A percentile compares a stretch with the other conserved stretches of the same genome.
Evolutionary conservation across 2,888 invertebrate species (phyloP).

Genomic region (Biston stratarius): DNA sequence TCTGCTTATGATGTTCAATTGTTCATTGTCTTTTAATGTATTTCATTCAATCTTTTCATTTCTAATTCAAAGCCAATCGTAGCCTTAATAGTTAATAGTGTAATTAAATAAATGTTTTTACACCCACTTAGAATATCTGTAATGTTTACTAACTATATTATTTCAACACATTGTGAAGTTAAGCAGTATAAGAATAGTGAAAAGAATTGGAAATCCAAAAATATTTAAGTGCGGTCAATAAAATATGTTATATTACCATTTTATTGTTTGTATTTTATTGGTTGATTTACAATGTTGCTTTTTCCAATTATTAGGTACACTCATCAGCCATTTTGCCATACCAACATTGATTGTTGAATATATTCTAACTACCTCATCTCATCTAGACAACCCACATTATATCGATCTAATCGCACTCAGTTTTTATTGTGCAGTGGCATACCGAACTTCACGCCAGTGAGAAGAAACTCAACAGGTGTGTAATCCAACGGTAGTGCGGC

Average conservation of each 20-base stretch:
- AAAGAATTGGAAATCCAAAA: not conserved
- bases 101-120: not conserved
- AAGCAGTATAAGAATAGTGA: no score
- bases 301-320: no score
- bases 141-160: not conserved
- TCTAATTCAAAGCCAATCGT: constrained; percentile 7
- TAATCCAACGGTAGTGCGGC: no score
- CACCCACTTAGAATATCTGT: no score
- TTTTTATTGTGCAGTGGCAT: no score
- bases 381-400: no score
- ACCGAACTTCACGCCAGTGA: no score
- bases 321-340: no score
- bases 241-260: constrained; percentile 27
- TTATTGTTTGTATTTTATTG: constrained; percentile 15
- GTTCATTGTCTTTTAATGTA: not conserved
- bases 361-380: no score
- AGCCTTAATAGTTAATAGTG: constrained; percentile 4
- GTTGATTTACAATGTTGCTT: not conserved
- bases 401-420: no score
- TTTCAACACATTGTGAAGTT: not conserved
- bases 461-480: no score
- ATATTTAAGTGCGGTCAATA: constrained; percentile 3
- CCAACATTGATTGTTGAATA: no score
- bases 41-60: not conserved
- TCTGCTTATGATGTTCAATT: not conserved